Evolutionary conservation across 2,888 invertebrate genomes (phyloP), one percentile per base, ranked within the genome.

Genomic region (Crepidodera aurea): DNA sequence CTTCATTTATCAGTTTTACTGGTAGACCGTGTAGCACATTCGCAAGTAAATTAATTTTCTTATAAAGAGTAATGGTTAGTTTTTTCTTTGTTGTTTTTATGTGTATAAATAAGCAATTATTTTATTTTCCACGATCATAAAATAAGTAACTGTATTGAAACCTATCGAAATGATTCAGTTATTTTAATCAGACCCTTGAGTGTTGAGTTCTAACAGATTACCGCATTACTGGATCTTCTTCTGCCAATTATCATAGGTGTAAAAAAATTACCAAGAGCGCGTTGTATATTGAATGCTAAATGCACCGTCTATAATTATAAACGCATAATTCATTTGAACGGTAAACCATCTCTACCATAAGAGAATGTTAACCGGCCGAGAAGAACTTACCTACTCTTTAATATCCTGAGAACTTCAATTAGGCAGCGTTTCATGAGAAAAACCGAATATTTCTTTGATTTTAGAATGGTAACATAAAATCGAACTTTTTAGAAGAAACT

Each of bases 141-240:
- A n/a, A 12, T 25, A 40, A 12, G 50, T 56, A 51, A 61, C 61
- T 42, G 61, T 61, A 37, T 13, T 48, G 18, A 54, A 60, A 39
- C 40, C 13, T 42, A 56, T 55, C 48, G 37, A 61, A 55, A 60
- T 29, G 46, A 40, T 55, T 61, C 60, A 39, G 55, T 61, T 61
- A 61, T 50, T 56, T 61, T 61, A 61, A 61, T 61, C 61, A 61
- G 44, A 56, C 40, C 55, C 37, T 56, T 56, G 32, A 16, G 50
- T 44, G 25, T 42, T 10, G 44, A 48, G 16, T 48, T 40, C 40
- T 40, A 40, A 48, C 48, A 27, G 29, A 48, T 48, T 29, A 29
- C 48, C 25, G 27, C 25, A 19, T 48, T 48, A 48, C 27, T 29
- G 48, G 48, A 48, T 48, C 48, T 48, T 42, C 42, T 42, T 48